phyloP scores from a whole-genome alignment of 2,888 invertebrate species.

The Philonicus albiceps region DNA sequence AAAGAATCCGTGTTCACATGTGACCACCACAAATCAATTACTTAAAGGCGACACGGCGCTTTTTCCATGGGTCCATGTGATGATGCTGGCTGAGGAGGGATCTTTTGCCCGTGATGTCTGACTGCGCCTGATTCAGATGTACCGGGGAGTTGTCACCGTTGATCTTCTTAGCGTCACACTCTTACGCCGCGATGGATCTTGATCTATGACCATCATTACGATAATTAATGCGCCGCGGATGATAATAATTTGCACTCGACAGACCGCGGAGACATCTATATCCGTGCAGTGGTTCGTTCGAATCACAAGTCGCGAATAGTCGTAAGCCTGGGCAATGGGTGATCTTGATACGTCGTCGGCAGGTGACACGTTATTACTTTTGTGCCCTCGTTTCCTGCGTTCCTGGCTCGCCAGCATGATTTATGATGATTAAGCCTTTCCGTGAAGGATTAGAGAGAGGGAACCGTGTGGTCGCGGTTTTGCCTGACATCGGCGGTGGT shows the following conservation, averaged over 20 bases:
- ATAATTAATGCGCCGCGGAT: conserved; percentile 38
- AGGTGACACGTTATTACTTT: conserved; percentile 30
- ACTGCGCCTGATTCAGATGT: conserved; percentile 21
- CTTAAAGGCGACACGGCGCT: not conserved
- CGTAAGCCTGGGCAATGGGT: not conserved
- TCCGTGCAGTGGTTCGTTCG: not conserved
- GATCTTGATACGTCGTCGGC: conserved; percentile 23
- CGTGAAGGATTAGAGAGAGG: conserved; percentile 30
- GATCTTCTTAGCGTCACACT: conserved; percentile 37
- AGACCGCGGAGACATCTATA: conserved; percentile 21
- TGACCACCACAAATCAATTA: conserved; percentile 23
- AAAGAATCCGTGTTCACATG: conserved; percentile 27
- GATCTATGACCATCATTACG: conserved; percentile 41
- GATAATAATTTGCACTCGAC: conserved; percentile 41
- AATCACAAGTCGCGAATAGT: too few relatives aligned
- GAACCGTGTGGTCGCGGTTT: not conserved
- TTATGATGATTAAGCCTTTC: conserved; percentile 35
- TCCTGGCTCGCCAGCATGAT: conserved; percentile 12
- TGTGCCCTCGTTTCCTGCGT: conserved; percentile 13
- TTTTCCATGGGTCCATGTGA: not conserved
- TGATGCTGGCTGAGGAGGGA: not conserved
- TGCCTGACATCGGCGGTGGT: not conserved
- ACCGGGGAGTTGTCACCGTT: conserved; percentile 9
- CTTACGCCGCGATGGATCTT: conserved; percentile 37
- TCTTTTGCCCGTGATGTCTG: not conserved